A percentile compares a stretch with the other conserved stretches of the same genome.
These are phyloP conservation scores for Callipepla californica DNA, from an alignment of 2,113 vertebrate genomes.

Conservation along the genomic window DNA sequence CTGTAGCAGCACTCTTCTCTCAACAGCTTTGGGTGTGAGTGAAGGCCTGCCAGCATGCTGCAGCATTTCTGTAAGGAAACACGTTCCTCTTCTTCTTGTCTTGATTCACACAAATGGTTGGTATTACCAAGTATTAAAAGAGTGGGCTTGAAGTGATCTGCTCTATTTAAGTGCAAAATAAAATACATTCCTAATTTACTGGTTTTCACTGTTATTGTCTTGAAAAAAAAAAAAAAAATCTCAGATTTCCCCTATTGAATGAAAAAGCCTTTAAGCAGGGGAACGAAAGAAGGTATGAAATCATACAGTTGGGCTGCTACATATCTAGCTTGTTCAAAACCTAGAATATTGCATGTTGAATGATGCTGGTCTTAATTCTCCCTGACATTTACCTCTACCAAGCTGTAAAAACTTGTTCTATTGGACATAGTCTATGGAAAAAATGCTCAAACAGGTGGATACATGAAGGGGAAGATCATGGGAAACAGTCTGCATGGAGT, in stretches of 20 bases:
- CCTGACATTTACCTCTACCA: not conserved
- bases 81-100: not conserved
- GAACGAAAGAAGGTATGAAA: not conserved
- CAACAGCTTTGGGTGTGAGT: not conserved
- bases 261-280: not conserved
- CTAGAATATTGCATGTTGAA: not conserved
- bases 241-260: not conserved
- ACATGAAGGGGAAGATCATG: not conserved
- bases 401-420: not conserved
- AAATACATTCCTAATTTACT: not conserved
- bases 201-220: not conserved
- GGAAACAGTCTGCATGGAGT: not conserved
- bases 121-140: not conserved
- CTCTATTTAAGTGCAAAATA: not conserved
- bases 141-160: not conserved
- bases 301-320: not conserved
- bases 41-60: not conserved
- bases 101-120: not conserved
- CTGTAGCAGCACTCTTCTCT: not conserved
- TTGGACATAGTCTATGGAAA: accelerated
- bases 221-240: not conserved
- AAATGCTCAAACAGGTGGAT: not conserved
- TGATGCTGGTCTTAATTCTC: not conserved
- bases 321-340: not conserved
- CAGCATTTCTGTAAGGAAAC: not conserved